These are phyloP conservation scores for Ophioninae sp. DNA, from an alignment of 2,888 invertebrate species.

Conservation along the genomic window DNA sequence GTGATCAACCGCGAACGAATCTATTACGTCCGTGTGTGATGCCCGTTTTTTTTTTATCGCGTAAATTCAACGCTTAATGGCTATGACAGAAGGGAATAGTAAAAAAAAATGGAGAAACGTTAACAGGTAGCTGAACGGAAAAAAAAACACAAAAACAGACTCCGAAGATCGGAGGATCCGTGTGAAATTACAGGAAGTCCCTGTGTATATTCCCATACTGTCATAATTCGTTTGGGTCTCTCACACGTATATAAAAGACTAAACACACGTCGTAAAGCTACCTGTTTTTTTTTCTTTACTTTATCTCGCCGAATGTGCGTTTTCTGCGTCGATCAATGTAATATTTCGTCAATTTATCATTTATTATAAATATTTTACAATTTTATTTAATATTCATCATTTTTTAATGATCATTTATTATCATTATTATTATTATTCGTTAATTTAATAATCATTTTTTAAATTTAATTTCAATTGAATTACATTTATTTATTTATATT, in stretches of 20 bases:
- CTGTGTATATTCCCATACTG: constrained; percentile 34
- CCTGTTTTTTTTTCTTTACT: not conserved
- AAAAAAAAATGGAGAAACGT: constrained; percentile 38
- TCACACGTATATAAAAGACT: not conserved
- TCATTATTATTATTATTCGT: too few species aligned
- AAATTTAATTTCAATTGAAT: not conserved
- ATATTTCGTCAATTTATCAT: not conserved
- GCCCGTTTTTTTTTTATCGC: constrained; percentile 24
- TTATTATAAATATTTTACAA: not conserved
- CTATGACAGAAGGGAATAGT: constrained; percentile 20
- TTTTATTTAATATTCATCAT: too few species aligned
- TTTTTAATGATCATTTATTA: too few species aligned
- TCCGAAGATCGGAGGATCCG: constrained; percentile 47
- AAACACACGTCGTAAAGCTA: not conserved
- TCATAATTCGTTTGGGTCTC: not conserved
- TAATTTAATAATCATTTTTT: not conserved
- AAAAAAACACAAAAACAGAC: constrained; percentile 18
- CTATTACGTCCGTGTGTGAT: constrained; percentile 30
- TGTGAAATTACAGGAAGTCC: constrained; percentile 66
- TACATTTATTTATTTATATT: too few species aligned
- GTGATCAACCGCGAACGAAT: constrained; percentile 52
- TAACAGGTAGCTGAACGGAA: constrained; percentile 47
- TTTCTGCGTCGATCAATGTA: not conserved
- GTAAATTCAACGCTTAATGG: constrained; percentile 41
- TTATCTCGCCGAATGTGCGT: not conserved